Base-by-base conservation (phyloP, 2,797 vertebrate species). In the Takifugu rubripes region DNA sequence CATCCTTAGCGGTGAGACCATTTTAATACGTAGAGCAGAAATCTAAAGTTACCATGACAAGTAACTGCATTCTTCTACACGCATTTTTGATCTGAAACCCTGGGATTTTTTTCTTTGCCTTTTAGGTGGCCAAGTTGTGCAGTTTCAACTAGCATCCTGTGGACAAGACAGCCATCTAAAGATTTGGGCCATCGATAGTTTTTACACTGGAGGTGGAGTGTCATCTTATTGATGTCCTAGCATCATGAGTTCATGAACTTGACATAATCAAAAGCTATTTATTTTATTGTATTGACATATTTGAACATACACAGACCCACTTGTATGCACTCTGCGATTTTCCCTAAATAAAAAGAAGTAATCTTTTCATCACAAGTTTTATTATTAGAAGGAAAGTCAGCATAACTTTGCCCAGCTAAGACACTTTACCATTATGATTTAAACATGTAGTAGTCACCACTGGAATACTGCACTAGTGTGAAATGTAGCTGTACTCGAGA, bases 111-210 rank as follows among this genome's bases (percentile, higher is more conserved):
- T 56, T 68, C 66, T 27, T 47, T 51, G 7, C 51, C 5, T 58
- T 63, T 67, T 25, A 82, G 89, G 67, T 68, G 84, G 53, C 77
- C 70, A 79, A 48, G 70, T 79, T 2, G 84, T 84, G 48, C 87
- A 85, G 83, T 94, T 94, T 73, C 84, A 44, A 53, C 78, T 98
- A 87, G 95, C 93, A 10, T 96, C 96, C 12, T 96, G 94, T 80
- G 97, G 96, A 67, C 97, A 98, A 81, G 97, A 98, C 84, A 94
- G 90, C 79, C 87, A 84, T 51, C 77, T 95, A 76, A 96, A 94
- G 87, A 90, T 98, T 62, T 99, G 96, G 96, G 21, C 84, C 29
- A 59, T 97, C 66, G 91, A 84, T 64, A 85, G 78, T 72, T 68
- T 74, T 36, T 68, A 56, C 70, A 44, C 65, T 55, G 78, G 82